Percentiles rank a stretch among this genome's conserved stretches.
Conservation (phyloP, 2,113 vertebrate species). For the Larimichthys crocea region DNA sequence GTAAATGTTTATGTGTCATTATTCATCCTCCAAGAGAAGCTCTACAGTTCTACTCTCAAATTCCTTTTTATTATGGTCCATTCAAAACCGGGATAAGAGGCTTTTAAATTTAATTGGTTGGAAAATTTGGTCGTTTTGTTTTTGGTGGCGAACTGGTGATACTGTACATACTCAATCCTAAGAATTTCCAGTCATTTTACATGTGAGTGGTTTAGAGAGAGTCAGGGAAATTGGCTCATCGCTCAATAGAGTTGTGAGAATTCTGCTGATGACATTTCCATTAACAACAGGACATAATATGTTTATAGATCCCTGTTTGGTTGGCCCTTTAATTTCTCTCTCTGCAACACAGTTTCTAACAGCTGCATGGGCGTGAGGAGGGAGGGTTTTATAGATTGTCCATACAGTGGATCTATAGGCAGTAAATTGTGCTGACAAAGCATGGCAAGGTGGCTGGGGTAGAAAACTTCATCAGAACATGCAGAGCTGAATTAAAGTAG, state of each 20-base stretch:
- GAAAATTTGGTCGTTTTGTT: constrained; percentile 82
- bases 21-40: constrained; percentile 64
- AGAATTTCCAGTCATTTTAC: constrained; percentile 79
- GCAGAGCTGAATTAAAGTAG: constrained; percentile 51
- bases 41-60: constrained; percentile 55
- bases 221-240: constrained; percentile 67
- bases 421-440: constrained; percentile 79
- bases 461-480: constrained; percentile 49
- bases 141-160: constrained; percentile 63
- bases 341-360: constrained; percentile 76
- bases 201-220: constrained; percentile 72
- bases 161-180: constrained; percentile 70
- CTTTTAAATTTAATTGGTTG: constrained; percentile 85
- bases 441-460: constrained; percentile 44
- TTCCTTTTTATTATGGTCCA: constrained; percentile 66
- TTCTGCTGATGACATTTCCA: constrained; percentile 80
- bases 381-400: constrained; percentile 75
- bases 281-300: constrained; percentile 78
- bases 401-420: constrained; percentile 65
- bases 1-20: constrained; percentile 82
- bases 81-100: constrained; percentile 60
- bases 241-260: constrained; percentile 68
- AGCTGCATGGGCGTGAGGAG: constrained; percentile 59
- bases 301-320: constrained; percentile 82
- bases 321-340: constrained; percentile 79